A percentile compares a stretch with the other conserved stretches of the same genome.
Conservation (phyloP, 1,140 invertebrate species). For the Theocolax elegans region DNA sequence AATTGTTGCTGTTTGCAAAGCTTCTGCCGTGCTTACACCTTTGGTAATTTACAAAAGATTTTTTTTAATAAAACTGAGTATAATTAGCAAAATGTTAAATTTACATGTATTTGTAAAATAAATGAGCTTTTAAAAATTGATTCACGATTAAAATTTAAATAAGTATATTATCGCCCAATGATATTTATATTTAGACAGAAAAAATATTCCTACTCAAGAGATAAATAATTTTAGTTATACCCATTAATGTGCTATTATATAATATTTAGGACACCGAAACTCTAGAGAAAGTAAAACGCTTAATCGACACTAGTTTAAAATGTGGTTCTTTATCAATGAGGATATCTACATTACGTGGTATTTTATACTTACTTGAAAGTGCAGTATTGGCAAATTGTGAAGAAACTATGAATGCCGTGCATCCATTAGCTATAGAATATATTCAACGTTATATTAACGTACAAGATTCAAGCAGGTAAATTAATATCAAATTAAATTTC, state of each 20-base stretch:
- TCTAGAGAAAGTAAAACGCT: slow-evolving; percentile 73
- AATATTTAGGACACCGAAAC: slow-evolving; percentile 67
- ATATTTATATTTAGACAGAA: no score
- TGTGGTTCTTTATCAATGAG: slow-evolving; percentile 75
- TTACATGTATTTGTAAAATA: slow-evolving; percentile 1
- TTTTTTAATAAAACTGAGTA: no score
- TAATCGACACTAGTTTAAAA: slow-evolving; percentile 74
- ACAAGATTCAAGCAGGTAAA: slow-evolving; percentile 65
- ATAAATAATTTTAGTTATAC: no score
- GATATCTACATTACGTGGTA: slow-evolving; percentile 77
- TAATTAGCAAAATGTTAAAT: no score
- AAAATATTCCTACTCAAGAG: no score
- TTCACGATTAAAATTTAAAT: no score
- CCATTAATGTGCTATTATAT: not conserved
- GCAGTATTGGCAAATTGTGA: slow-evolving; percentile 70
- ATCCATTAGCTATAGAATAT: slow-evolving; percentile 76
- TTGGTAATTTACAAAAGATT: slow-evolving; percentile 57
- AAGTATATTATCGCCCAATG: no score
- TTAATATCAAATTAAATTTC: not conserved
- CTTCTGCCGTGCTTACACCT: slow-evolving; percentile 73
- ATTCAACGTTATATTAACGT: slow-evolving; percentile 74
- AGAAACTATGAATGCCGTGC: slow-evolving; percentile 72
- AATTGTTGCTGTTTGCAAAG: slow-evolving; percentile 76
- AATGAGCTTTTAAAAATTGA: no score
- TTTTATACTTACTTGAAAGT: slow-evolving; percentile 81